phyloP scores from a whole-genome alignment of 2,888 invertebrate species.

The Heliconius ismenius region DNA sequence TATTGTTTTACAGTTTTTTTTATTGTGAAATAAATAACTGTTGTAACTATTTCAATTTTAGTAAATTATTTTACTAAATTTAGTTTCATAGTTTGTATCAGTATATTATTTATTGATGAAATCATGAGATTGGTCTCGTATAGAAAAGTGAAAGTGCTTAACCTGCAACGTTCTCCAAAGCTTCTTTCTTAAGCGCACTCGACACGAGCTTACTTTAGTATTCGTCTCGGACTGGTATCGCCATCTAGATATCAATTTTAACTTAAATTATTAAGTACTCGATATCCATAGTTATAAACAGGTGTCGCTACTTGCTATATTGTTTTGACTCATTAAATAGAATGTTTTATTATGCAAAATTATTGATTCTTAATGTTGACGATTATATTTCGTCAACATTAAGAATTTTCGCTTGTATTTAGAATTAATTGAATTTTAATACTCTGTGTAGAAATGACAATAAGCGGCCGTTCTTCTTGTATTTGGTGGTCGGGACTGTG shows the following conservation, averaged over 20 bases:
- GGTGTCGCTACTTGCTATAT: slow-evolving; percentile 27
- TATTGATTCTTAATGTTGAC: neutral
- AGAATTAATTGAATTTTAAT: neutral
- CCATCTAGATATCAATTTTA: slow-evolving; percentile 22
- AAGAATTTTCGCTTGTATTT: no score
- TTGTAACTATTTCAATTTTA: neutral
- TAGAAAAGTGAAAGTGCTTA: slow-evolving; percentile 23
- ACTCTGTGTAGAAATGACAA: neutral
- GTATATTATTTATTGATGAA: neutral
- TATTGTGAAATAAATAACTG: neutral
- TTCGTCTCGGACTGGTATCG: slow-evolving; percentile 26
- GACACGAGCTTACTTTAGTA: slow-evolving; percentile 12
- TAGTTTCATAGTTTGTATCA: neutral
- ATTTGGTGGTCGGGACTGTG: neutral
- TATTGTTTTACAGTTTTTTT: slow-evolving; percentile 1
- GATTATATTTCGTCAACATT: no score
- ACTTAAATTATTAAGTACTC: slow-evolving; percentile 2
- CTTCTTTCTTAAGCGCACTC: slow-evolving; percentile 8
- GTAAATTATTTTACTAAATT: neutral
- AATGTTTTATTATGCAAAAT: neutral
- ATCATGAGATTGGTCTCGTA: slow-evolving; percentile 1
- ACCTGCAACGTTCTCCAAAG: slow-evolving; percentile 13
- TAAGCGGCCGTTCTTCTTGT: neutral
- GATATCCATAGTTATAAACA: slow-evolving; percentile 16
- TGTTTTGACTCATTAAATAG: neutral